Evolutionary conservation across 2,888 invertebrate genomes (phyloP), one percentile per base, ranked within the genome.

Genomic region (Tholera decimalis): DNA sequence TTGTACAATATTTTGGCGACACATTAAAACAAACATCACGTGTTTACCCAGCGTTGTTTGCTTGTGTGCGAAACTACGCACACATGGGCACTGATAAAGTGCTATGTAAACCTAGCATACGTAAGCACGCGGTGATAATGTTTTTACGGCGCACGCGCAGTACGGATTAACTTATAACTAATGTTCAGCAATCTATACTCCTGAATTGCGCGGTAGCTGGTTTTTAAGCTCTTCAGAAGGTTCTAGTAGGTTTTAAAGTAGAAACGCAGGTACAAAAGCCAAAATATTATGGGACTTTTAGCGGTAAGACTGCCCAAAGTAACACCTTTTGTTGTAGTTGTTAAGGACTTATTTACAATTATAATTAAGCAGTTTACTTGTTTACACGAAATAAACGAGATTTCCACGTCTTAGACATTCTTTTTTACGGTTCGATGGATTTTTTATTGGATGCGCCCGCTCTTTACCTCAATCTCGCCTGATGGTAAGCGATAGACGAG

Each of bases 61-160:
- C 30, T 26, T 66, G 66, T 72, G 65, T 50, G 65, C 41, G 33
- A 43, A 67, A 58, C 44, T 22, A 43, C 58, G 49, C 56, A 73
- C 60, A 60, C 50, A 58, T n/a, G 43, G n/a, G 35, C 62, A 62
- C 59, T 71, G 79, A 82, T 82, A 83, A 82, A 79, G 68, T 55
- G 64, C 66, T 74, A 64, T 79, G 79, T 83, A 83, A 79, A 82
- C 77, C 54, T 62, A 54, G 73, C 71, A 76, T 73, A 82, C 75
- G 73, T 73, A 69, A 73, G 73, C 57, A 57, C 30, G 33, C 43
- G 30, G 63, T 69, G 69, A 75, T 72, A 76, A 75, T 80, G 67
- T 71, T 67, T 77, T 76, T 60, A 70, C 43, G 33, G 56, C 73
- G 72, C 72, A 33, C 69, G 70, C 77, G 56, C 44, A 54, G 50